Evolutionary conservation across 2,797 vertebrate species (phyloP).

Genomic region (Naso thynnoides): DNA sequence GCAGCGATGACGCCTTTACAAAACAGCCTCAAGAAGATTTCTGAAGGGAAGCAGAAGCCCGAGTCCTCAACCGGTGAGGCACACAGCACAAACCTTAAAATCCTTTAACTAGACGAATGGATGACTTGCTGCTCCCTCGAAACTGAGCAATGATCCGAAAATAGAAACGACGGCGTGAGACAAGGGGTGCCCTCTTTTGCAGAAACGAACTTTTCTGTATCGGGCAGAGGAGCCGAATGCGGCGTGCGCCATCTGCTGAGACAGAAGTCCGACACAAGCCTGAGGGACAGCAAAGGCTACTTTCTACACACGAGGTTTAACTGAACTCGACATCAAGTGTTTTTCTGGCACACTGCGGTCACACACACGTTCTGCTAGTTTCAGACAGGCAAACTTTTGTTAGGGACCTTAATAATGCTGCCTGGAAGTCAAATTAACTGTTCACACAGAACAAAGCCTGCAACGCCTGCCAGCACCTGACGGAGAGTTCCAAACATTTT

Average conservation of each 20-base stretch:
- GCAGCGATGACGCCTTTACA: too few relatives aligned
- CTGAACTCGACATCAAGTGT: slow-evolving; percentile 50
- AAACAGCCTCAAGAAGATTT: too few relatives aligned
- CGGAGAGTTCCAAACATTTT: slow-evolving; percentile 22
- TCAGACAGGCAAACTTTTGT: slow-evolving; percentile 14
- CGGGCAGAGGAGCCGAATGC: slow-evolving; percentile 12
- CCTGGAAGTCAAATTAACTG: slow-evolving; percentile 49
- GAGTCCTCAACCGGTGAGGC: too few relatives aligned
- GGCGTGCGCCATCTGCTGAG: slow-evolving; percentile 44
- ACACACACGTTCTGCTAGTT: background rate
- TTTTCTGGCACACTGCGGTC: slow-evolving; percentile 46
- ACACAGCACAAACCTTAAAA: background rate
- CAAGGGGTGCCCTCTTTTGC: slow-evolving; percentile 19
- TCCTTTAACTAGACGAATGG: background rate
- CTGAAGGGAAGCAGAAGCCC: too few relatives aligned
- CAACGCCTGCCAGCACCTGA: slow-evolving; percentile 11
- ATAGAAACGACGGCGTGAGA: slow-evolving; percentile 29
- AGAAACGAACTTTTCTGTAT: slow-evolving; percentile 10
- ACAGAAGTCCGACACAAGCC: slow-evolving; percentile 17
- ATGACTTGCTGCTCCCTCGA: slow-evolving; percentile 12
- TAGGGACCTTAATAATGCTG: slow-evolving; percentile 18
- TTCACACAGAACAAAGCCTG: slow-evolving; percentile 21
- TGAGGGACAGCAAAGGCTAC: slow-evolving; percentile 7
- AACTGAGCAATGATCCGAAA: slow-evolving; percentile 24
- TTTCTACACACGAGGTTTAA: slow-evolving; percentile 20